Percentiles rank a stretch among this genome's conserved stretches.
These are phyloP conservation scores for Brachyalestes nurse DNA, from an alignment of 2,797 vertebrate genomes.

Conservation along the genomic window DNA sequence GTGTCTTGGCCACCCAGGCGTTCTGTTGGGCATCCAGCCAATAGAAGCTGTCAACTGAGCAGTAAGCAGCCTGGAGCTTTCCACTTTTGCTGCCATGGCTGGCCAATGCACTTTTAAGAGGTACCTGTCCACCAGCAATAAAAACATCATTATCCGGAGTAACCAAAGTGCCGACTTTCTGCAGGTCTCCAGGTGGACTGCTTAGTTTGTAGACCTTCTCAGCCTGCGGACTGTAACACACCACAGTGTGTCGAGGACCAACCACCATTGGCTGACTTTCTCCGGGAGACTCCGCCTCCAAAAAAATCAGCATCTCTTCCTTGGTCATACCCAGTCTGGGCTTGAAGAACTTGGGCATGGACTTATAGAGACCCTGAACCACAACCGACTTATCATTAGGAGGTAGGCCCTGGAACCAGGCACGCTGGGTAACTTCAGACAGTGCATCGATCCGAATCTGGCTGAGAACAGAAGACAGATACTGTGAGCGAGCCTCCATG, in stretches of 20 bases:
- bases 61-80: constrained; percentile 89
- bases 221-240: constrained; percentile 98
- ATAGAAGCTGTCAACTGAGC: constrained; percentile 95
- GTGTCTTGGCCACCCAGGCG: constrained; percentile 93
- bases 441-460: constrained; percentile 98
- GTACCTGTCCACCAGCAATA: constrained; percentile 94
- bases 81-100: constrained; percentile 90
- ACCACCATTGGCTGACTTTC: constrained; percentile 64
- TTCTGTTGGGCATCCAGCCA: constrained; percentile 99
- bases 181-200: constrained; percentile 91
- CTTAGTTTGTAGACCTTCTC: constrained; percentile 98
- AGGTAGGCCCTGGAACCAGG: constrained; percentile 97
- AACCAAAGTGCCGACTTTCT: constrained; percentile 94
- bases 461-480: constrained; percentile 95
- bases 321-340: constrained; percentile 98
- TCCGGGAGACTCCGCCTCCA: constrained; percentile 89
- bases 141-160: constrained; percentile 97
- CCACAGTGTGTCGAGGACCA: constrained; percentile 80
- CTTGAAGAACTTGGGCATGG: constrained; percentile 99
- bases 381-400: constrained; percentile 98
- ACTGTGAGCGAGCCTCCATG: constrained; percentile 94
- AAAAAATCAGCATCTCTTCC: constrained; percentile 99
- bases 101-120: constrained; percentile 87
- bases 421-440: constrained; percentile 96
- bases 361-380: constrained; percentile 98